Evolutionary conservation across 1,140 invertebrate genomes (phyloP), one percentile per base, ranked within the genome.

Genomic region (Arion vulgaris): DNA sequence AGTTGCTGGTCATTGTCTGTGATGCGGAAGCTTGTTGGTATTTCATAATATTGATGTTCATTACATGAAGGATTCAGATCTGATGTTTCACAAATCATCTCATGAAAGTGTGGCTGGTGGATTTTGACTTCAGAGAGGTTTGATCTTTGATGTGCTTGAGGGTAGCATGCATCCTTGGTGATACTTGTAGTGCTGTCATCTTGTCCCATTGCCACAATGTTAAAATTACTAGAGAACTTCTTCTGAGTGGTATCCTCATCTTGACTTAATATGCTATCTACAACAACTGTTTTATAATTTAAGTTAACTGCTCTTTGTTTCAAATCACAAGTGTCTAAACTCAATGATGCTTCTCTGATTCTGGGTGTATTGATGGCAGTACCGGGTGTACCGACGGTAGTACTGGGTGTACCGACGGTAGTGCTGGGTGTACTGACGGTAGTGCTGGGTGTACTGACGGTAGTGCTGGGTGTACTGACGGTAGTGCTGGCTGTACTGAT

Each of bases 221-320:
- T 45, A 5, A n/a, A 38, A 75, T 45, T 45, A 28, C 38, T 75
- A 39, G 38, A 75, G 34, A 38, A 75, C 11, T 39, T 75, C 26
- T 57, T 75, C 26, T 57, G 28, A 17, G 26, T 78, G n/a, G 13
- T 78, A n/a, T 78, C 75, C 15, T 57, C 75, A 13, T 78, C 75
- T 17, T 78, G 28, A 78, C 75, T 57, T 32, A 32, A 53, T 1
- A 17, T 41, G 32, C 34, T 11, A 62, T 28, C 39, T 51, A 34
- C 7, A 19, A 4, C 17, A 17, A 36, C n/a, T n/a, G 53, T 7
- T 5, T 57, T 51, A 57, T 19, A 4, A 2, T 19, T 38, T 19
- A 34, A 7, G 26, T 41, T 66, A 7, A n/a, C 75, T 39, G 75
- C n/a, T 49, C 32, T 78, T 26, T 38, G 23, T 28, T 32, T 78